Conservation (phyloP, 2,888 invertebrate species). For the Leucoma salicis region DNA sequence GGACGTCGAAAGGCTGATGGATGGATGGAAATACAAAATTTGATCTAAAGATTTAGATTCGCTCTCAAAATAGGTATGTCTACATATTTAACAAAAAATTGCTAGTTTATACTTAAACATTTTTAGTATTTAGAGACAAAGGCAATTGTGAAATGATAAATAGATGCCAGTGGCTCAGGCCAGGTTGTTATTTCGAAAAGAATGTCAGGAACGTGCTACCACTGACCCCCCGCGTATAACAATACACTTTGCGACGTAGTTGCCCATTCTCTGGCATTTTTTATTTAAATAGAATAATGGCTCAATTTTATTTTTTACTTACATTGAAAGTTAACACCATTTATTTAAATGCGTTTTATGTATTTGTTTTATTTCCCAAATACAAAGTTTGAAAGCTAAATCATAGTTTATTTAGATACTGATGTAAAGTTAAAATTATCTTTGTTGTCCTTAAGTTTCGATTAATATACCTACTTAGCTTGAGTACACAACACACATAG, state of each 20-base stretch:
- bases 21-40: too few relatives aligned
- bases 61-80: too few relatives aligned
- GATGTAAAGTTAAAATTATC: too few relatives aligned
- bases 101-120: constrained; percentile 44
- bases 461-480: too few relatives aligned
- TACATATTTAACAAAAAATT: too few relatives aligned
- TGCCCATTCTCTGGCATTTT: constrained; percentile 65
- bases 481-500: too few relatives aligned
- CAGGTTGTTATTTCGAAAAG: constrained; percentile 74
- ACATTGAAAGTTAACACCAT: constrained; percentile 25
- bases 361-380: not conserved
- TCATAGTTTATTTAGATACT: too few relatives aligned
- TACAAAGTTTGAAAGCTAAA: too few relatives aligned
- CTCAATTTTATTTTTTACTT: constrained; percentile 59
- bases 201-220: constrained; percentile 76
- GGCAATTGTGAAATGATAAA: constrained; percentile 75
- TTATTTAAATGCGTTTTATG: constrained; percentile 4
- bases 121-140: too few relatives aligned
- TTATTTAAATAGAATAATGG: constrained; percentile 69
- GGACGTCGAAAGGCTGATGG: too few relatives aligned
- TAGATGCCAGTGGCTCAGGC: constrained; percentile 58
- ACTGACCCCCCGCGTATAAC: constrained; percentile 70
- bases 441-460: too few relatives aligned
- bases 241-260: constrained; percentile 61
- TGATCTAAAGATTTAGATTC: too few relatives aligned